Evolutionary conservation across 2,113 vertebrate genomes (phyloP).

Genomic region (Mixornis gularis): DNA sequence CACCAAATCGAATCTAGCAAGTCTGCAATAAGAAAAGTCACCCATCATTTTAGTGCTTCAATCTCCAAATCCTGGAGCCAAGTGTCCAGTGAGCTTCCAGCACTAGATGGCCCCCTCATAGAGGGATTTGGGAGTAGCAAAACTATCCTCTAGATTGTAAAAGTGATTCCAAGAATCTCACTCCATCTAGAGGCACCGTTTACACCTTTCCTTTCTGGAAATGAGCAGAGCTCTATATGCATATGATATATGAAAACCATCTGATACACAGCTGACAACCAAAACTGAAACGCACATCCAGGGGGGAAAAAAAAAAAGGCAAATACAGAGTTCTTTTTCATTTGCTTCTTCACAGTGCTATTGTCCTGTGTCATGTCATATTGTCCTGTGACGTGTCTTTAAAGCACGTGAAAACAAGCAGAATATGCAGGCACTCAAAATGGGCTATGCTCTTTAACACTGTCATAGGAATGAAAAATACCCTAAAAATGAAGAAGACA

Average conservation of each 20-base stretch:
- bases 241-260: not conserved
- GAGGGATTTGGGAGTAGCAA: not conserved
- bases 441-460: not conserved
- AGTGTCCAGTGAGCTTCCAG: not conserved
- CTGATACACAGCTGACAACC: not conserved
- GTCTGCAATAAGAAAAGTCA: not conserved
- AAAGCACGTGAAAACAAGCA: accelerated
- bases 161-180: not conserved
- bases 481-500: not conserved
- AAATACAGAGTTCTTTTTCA: not conserved
- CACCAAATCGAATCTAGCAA: not conserved
- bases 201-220: not conserved
- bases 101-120: conserved; percentile 29
- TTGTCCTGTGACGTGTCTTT: too few relatives aligned
- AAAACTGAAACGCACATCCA: not conserved
- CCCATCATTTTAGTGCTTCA: not conserved
- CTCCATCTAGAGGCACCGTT: not conserved
- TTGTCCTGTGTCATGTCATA: too few relatives aligned
- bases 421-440: not conserved
- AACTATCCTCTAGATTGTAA: accelerated
- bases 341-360: not conserved
- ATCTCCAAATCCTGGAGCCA: not conserved
- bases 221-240: not conserved
- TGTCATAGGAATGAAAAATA: not conserved
- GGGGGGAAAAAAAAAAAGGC: not conserved